Evolutionary conservation across 2,113 vertebrate species (phyloP).

Genomic region (Antechinus flavipes): DNA sequence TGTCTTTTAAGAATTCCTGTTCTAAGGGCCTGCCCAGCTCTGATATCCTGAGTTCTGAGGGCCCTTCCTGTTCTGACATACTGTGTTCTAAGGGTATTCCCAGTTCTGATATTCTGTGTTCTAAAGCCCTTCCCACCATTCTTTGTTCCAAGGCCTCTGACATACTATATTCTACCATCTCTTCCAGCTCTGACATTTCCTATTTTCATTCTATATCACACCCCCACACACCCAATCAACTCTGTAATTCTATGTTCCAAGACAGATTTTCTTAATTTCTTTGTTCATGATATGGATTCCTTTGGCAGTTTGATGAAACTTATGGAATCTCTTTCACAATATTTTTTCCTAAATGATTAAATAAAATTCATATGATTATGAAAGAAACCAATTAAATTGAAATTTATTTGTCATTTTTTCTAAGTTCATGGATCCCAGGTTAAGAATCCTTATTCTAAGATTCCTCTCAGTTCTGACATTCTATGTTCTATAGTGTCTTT

Average conservation of each 20-base stretch:
- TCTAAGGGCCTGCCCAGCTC: background rate
- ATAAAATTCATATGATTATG: background rate
- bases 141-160: background rate
- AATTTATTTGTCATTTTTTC: background rate
- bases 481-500: background rate
- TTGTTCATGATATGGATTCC: background rate
- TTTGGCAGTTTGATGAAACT: background rate
- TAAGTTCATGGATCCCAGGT: background rate
- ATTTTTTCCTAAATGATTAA: background rate
- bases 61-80: background rate
- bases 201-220: background rate
- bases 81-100: background rate
- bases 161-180: too few species aligned
- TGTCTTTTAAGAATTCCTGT: background rate
- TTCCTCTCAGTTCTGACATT: background rate
- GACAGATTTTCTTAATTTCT: background rate
- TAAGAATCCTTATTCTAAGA: background rate
- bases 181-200: background rate
- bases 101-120: too few species aligned
- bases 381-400: background rate
- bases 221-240: background rate
- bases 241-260: background rate
- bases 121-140: background rate
- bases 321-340: background rate
- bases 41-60: background rate